Evolutionary conservation across 2,888 invertebrate species (phyloP).

Genomic region (Schizotus pectinicornis): DNA sequence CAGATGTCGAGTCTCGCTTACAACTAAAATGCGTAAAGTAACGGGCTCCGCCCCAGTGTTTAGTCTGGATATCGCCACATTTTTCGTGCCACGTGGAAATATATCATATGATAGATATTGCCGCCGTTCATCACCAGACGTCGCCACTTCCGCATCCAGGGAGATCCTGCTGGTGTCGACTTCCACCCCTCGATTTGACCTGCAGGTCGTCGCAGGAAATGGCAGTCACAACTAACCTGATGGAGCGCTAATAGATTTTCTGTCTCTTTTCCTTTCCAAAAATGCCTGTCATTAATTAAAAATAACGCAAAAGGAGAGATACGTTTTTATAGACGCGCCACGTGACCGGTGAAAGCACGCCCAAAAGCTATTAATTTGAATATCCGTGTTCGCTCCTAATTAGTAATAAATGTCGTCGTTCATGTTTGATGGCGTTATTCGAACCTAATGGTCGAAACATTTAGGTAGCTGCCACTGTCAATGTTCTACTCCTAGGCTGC

Average conservation of each 20-base stretch:
- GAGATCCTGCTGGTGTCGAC: slow-evolving; percentile 16
- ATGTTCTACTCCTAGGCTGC: no score
- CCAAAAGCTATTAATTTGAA: slow-evolving; percentile 12
- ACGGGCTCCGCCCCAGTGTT: slow-evolving; percentile 17
- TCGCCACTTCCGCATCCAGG: slow-evolving; percentile 21
- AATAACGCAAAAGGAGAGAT: no score
- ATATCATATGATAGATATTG: slow-evolving; percentile 20
- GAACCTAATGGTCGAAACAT: slow-evolving; percentile 26
- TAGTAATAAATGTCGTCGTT: slow-evolving; percentile 22
- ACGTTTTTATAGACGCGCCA: no score
- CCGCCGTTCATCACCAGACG: slow-evolving; percentile 22
- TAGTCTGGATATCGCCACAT: slow-evolving; percentile 24
- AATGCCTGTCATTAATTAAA: no score
- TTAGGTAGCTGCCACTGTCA: background rate
- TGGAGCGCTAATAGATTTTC: no score
- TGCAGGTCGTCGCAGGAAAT: slow-evolving; percentile 4
- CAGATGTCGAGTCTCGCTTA: slow-evolving; percentile 12
- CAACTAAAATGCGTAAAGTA: background rate
- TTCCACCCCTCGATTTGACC: slow-evolving; percentile 19
- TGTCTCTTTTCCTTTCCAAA: no score
- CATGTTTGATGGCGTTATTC: slow-evolving; percentile 23
- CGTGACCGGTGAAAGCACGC: no score
- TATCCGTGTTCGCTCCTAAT: slow-evolving; percentile 25
- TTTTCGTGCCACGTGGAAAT: slow-evolving; percentile 20
- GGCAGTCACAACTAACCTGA: no score